Conservation (phyloP, 2,797 vertebrate species). For the Megaceryle alcyon region DNA sequence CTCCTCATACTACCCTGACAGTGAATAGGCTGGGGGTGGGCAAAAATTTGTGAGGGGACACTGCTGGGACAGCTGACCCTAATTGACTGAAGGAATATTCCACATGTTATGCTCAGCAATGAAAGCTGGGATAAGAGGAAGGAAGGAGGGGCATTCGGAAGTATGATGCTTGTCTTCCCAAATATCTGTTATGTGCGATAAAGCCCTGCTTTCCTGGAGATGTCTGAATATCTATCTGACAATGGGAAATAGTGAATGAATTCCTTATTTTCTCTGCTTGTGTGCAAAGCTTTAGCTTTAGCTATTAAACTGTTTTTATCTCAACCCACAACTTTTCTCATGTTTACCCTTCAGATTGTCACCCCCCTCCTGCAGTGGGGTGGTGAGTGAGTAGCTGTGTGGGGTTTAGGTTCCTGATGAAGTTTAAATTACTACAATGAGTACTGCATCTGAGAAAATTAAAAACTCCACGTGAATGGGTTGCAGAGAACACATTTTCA, state of each 20-base stretch:
- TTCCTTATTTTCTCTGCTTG: not conserved
- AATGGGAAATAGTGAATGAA: fast-evolving
- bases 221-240: not conserved
- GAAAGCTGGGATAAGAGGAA: not conserved
- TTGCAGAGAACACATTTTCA: not conserved
- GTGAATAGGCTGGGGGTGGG: not conserved
- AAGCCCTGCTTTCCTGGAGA: not conserved
- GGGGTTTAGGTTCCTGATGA: not conserved
- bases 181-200: fast-evolving
- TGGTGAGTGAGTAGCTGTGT: not conserved
- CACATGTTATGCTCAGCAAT: not conserved
- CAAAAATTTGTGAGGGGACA: not conserved
- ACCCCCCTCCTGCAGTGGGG: not conserved
- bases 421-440: not conserved
- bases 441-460: not conserved
- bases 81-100: not conserved
- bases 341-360: fast-evolving
- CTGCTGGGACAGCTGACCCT: not conserved
- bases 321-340: not conserved
- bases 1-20: fast-evolving
- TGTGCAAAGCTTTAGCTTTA: not conserved
- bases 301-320: not conserved
- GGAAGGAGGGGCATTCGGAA: fast-evolving
- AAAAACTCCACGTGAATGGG: not conserved
- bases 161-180: not conserved